A percentile compares a stretch with the other conserved stretches of the same genome.
Evolutionary conservation across 2,797 vertebrate genomes (phyloP).

Genomic region (Parauchenoglanis ngamensis): DNA sequence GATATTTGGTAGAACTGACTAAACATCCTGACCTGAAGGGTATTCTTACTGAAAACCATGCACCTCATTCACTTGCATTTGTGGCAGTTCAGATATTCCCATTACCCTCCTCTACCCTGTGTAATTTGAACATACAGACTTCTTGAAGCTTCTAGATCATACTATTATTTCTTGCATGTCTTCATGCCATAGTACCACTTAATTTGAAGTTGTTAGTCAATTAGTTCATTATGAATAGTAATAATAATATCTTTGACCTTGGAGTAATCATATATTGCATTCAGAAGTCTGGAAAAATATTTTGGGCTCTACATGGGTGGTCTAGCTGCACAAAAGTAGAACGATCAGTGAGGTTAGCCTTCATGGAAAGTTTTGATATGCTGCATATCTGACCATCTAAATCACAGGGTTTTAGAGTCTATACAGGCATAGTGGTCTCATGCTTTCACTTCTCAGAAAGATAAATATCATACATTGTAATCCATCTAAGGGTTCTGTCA

Average conservation of each 20-base stretch:
- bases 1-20: neutral
- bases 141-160: neutral
- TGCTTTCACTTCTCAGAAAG: constrained; percentile 27
- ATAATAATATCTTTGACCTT: neutral
- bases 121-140: neutral
- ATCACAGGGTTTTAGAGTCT: constrained; percentile 25
- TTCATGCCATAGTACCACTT: neutral
- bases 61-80: neutral
- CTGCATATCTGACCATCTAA: constrained; percentile 38
- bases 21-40: neutral
- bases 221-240: neutral
- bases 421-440: constrained; percentile 17
- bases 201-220: neutral
- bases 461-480: constrained; percentile 29
- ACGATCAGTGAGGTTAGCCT: constrained; percentile 24
- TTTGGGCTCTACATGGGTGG: constrained; percentile 37
- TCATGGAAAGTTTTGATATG: constrained; percentile 30
- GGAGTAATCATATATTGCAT: neutral
- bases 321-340: constrained; percentile 3
- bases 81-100: neutral
- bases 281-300: neutral
- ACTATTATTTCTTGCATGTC: neutral
- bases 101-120: neutral
- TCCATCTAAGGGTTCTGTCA: neutral
- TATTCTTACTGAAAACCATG: neutral